phyloP scores from a whole-genome alignment of 2,888 invertebrate species.

The Archaeoteleia sp. region DNA sequence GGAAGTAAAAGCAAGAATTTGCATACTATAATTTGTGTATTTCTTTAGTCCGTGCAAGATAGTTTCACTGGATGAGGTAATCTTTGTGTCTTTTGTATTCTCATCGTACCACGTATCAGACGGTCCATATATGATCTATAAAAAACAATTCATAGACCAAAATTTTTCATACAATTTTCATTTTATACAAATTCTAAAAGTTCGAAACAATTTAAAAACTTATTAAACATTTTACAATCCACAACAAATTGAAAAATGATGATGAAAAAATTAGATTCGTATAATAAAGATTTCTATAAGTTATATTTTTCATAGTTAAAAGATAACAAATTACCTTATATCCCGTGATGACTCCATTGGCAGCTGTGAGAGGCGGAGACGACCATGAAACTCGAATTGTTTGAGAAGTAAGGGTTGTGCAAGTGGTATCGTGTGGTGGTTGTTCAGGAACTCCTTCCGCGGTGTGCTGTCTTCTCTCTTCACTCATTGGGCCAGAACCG shows the following conservation, averaged over 20 bases:
- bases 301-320: slow-evolving; percentile 5
- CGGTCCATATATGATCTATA: slow-evolving; percentile 88
- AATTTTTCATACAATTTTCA: not conserved
- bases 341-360: slow-evolving; percentile 96
- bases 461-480: slow-evolving; percentile 92
- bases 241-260: no score
- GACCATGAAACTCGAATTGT: slow-evolving; percentile 96
- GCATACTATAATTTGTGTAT: slow-evolving; percentile 97
- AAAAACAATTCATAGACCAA: slow-evolving; percentile 11
- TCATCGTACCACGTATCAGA: slow-evolving; percentile 95
- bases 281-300: no score
- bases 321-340: slow-evolving; percentile 85
- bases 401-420: slow-evolving; percentile 94
- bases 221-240: no score
- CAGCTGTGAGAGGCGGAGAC: slow-evolving; percentile 92
- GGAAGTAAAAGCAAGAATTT: slow-evolving; percentile 94
- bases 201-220: no score
- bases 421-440: slow-evolving; percentile 92
- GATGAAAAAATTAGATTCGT: no score
- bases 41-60: slow-evolving; percentile 95
- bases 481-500: slow-evolving; percentile 93
- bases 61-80: slow-evolving; percentile 93
- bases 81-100: slow-evolving; percentile 92
- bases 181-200: no score
- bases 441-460: slow-evolving; percentile 96